Conservation (phyloP, 2,888 invertebrate genomes). For the Resseliella maxima region DNA sequence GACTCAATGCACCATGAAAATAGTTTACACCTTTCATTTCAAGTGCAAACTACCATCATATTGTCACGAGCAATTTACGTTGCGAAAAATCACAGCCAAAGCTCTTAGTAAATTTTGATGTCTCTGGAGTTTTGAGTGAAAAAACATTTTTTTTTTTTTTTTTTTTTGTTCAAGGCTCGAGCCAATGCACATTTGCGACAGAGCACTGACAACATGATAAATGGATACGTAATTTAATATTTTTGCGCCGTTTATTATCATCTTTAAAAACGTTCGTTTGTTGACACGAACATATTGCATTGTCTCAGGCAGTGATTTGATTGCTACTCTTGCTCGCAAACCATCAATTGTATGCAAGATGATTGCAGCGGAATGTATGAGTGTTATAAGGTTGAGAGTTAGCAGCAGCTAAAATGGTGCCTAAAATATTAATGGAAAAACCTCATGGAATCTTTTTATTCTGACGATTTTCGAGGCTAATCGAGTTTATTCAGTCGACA, state of each 20-base stretch:
- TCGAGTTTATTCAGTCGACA: conserved; percentile 38
- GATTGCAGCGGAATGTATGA: no score
- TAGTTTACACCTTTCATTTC: neutral
- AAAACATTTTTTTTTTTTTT: neutral
- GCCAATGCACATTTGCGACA: neutral
- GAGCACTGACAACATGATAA: conserved; percentile 24
- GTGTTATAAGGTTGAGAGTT: neutral
- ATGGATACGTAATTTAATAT: conserved; percentile 48
- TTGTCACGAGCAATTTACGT: conserved; percentile 24
- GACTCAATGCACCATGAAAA: conserved; percentile 23
- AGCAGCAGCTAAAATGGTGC: conserved; percentile 5
- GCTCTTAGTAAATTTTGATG: conserved; percentile 12
- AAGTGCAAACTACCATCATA: neutral
- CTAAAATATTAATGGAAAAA: conserved; percentile 10
- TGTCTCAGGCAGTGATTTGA: conserved; percentile 49
- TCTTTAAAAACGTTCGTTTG: conserved; percentile 28
- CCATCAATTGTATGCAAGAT: neutral
- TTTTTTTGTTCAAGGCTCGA: neutral
- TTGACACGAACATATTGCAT: conserved; percentile 45
- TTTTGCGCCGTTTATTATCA: conserved; percentile 41
- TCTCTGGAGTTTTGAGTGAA: neutral
- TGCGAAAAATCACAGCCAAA: conserved; percentile 32
- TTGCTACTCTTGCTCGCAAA: conserved; percentile 24
- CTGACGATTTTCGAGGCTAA: conserved; percentile 1
- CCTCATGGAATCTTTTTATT: neutral